Conservation (phyloP, 2,888 invertebrate species). For the Hylaea fasciaria region DNA sequence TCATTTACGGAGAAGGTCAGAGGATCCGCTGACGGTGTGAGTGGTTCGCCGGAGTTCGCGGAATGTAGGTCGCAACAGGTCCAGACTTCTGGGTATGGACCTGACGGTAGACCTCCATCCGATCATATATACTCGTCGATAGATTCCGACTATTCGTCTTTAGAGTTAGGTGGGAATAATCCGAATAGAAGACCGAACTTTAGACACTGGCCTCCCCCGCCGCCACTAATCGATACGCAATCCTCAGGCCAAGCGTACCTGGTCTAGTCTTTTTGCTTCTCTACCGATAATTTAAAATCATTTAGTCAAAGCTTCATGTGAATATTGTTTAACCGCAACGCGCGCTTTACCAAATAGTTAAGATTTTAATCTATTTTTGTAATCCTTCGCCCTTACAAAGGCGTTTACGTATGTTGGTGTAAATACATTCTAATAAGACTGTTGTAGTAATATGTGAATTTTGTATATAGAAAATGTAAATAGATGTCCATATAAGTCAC, state of each 20-base stretch:
- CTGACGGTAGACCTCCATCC: constrained; percentile 89
- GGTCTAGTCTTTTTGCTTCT: constrained; percentile 77
- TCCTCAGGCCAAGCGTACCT: constrained; percentile 81
- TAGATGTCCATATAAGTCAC: constrained; percentile 83
- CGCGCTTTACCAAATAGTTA: constrained; percentile 84
- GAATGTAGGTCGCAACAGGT: constrained; percentile 69
- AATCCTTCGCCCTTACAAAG: constrained; percentile 76
- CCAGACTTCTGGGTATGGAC: constrained; percentile 74
- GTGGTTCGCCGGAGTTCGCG: constrained; percentile 87
- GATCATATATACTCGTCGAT: constrained; percentile 96
- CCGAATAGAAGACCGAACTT: constrained; percentile 76
- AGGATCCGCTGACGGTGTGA: constrained; percentile 71
- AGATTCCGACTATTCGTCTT: constrained; percentile 94
- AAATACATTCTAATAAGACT: constrained; percentile 84
- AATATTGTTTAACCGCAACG: constrained; percentile 74
- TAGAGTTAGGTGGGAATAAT: constrained; percentile 87
- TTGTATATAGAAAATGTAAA: constrained; percentile 81
- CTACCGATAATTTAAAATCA: constrained; percentile 51
- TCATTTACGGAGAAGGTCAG: constrained; percentile 83
- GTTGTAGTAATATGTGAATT: constrained; percentile 83
- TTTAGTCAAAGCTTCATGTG: constrained; percentile 81
- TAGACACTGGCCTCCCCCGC: constrained; percentile 79
- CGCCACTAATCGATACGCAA: constrained; percentile 75
- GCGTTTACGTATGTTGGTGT: constrained; percentile 77
- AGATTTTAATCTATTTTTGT: constrained; percentile 80